phyloP scores from a whole-genome alignment of 2,888 invertebrate species.

The Parascotia fuliginaria region DNA sequence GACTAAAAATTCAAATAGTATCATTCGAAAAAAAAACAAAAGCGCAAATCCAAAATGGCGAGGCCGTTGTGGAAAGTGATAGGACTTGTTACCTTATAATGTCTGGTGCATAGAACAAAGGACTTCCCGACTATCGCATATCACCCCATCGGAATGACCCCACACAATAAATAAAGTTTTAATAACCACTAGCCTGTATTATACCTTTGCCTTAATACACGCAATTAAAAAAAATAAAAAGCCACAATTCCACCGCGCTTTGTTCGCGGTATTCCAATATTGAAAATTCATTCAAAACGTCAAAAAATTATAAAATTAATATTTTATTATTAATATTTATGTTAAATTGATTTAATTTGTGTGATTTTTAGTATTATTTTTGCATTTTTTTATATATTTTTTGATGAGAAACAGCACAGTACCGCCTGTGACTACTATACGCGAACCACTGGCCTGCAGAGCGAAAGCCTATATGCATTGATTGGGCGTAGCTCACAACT shows the following conservation, averaged over 20 bases:
- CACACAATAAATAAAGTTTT: constrained; percentile 6
- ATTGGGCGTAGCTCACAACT: constrained; percentile 76
- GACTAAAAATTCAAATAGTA: constrained; percentile 5
- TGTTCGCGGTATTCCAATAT: constrained; percentile 36
- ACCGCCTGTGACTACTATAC: constrained; percentile 59
- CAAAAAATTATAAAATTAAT: neutral
- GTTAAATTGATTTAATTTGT: constrained; percentile 4
- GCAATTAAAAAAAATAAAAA: constrained; percentile 35
- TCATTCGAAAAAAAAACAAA: constrained; percentile 13
- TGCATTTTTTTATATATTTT: constrained; percentile 51
- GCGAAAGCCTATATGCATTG: constrained; percentile 78
- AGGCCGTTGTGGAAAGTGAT: constrained; percentile 28
- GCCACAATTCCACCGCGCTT: constrained; percentile 44
- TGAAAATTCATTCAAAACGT: constrained; percentile 1
- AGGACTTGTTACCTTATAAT: constrained; percentile 43
- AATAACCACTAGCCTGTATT: constrained; percentile 22
- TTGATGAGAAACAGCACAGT: constrained; percentile 38
- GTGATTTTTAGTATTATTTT: constrained; percentile 38
- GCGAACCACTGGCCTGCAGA: constrained; percentile 78
- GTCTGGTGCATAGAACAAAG: constrained; percentile 44
- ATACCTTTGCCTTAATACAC: constrained; percentile 18
- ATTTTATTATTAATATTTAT: constrained; percentile 25
- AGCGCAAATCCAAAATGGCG: constrained; percentile 38
- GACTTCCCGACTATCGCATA: constrained; percentile 17
- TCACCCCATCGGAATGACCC: constrained; percentile 11